A percentile compares a stretch with the other conserved stretches of the same genome.
phyloP scores from a whole-genome alignment of 2,797 vertebrate genomes.

The Myotis findleyi region DNA sequence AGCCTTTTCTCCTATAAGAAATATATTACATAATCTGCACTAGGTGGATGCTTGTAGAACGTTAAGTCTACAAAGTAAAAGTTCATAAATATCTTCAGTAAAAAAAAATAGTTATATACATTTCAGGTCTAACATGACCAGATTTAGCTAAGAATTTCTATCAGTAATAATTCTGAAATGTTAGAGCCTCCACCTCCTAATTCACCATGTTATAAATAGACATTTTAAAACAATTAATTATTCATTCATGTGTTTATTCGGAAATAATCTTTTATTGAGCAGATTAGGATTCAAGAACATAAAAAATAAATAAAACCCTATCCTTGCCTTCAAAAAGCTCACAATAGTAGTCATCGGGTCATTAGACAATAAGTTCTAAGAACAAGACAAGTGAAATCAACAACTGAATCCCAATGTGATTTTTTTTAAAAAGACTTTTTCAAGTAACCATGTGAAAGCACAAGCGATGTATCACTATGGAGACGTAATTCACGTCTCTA shows the following conservation, averaged over 20 bases:
- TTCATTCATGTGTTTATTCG: background rate
- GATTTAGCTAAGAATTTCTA: constrained; percentile 7
- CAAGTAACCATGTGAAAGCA: background rate
- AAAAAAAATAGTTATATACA: background rate
- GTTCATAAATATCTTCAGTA: constrained; percentile 6
- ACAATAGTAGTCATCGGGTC: background rate
- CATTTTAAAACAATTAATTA: constrained; percentile 20
- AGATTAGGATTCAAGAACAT: background rate
- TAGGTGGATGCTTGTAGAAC: background rate
- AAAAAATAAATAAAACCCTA: constrained; percentile 52
- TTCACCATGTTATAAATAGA: constrained; percentile 10
- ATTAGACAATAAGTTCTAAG: background rate
- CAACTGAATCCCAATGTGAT: constrained; percentile 60
- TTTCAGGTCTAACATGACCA: constrained; percentile 56
- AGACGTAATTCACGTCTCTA: background rate
- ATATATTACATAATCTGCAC: background rate
- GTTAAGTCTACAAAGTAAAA: background rate
- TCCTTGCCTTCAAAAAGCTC: constrained; percentile 25
- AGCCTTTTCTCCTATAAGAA: background rate
- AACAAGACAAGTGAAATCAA: constrained; percentile 43
- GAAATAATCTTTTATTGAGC: constrained; percentile 34
- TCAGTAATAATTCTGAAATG: background rate
- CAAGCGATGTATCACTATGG: background rate
- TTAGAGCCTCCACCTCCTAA: background rate
- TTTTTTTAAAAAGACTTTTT: background rate